Conservation (phyloP, 2,888 invertebrate species). For the Philhelius pedissequus region DNA sequence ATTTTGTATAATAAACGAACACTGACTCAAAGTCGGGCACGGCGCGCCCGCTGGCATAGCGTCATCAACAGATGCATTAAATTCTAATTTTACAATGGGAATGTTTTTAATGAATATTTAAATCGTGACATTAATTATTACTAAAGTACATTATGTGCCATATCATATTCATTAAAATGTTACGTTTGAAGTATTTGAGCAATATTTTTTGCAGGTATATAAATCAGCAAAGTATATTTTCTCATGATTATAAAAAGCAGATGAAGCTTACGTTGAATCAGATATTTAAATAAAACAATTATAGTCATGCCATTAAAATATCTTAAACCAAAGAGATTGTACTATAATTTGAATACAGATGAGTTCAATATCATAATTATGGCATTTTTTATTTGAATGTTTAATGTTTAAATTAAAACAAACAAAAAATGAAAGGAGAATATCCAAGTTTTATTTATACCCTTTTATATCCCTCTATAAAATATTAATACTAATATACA, state of each 20-base stretch:
- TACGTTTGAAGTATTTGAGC: constrained; percentile 29
- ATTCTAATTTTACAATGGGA: constrained; percentile 22
- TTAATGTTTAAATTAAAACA: no score
- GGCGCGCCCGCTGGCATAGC: no score
- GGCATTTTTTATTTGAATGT: no score
- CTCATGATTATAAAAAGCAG: constrained; percentile 21
- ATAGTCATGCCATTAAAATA: background rate
- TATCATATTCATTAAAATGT: constrained; percentile 33
- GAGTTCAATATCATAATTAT: no score
- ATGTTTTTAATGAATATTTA: constrained; percentile 28
- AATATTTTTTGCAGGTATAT: constrained; percentile 8
- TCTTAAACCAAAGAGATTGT: background rate
- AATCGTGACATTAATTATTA: constrained; percentile 48
- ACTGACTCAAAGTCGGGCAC: background rate
- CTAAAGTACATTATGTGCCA: background rate
- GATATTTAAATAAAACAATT: background rate
- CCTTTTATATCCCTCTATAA: no score
- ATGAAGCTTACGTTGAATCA: background rate
- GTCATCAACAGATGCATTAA: background rate
- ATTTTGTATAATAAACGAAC: background rate
- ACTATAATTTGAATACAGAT: no score
- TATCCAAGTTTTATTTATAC: no score
- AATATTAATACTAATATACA: no score
- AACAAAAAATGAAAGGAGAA: no score
- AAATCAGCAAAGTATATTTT: constrained; percentile 16